Conservation (phyloP, 2,113 vertebrate genomes). For the Gobio gobio region DNA sequence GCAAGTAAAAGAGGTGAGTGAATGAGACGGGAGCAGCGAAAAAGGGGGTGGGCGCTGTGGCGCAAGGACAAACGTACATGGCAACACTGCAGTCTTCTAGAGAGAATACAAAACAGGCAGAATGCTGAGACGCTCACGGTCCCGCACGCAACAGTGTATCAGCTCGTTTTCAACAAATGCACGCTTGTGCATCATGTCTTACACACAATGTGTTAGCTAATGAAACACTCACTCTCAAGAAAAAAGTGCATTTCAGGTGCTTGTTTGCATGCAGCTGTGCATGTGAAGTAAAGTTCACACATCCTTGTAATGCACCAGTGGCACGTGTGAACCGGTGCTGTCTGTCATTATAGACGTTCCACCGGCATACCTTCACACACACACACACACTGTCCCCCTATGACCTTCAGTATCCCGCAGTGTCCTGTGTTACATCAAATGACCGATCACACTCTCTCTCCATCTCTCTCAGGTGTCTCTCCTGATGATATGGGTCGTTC, state of each 20-base stretch:
- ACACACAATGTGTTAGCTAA: neutral
- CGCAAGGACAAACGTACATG: conserved; percentile 67
- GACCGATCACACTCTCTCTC: conserved; percentile 38
- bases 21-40: conserved; percentile 40
- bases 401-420: conserved; percentile 65
- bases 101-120: conserved; percentile 66
- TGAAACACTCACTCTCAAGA: neutral
- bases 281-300: neutral
- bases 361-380: conserved; percentile 4
- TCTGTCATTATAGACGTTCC: neutral
- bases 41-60: conserved; percentile 51
- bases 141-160: conserved; percentile 45
- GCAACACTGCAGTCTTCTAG: conserved; percentile 66
- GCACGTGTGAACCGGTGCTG: neutral
- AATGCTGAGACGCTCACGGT: conserved; percentile 41
- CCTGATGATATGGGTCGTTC: conserved; percentile 12
- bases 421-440: conserved; percentile 54
- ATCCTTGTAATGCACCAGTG: neutral
- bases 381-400: conserved; percentile 10
- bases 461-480: conserved; percentile 16
- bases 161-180: neutral
- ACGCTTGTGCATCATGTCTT: neutral
- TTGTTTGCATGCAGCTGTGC: neutral
- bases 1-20: conserved; percentile 45
- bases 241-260: neutral